phyloP scores from a whole-genome alignment of 2,113 vertebrate species.

The Sus scrofa region T2T-Sscrofa CM000827.6:68624001-68624500 shows the following conservation, averaged over 20 bases:
- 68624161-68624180: background rate
- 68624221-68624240: background rate
- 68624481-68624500: background rate
- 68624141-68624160: background rate
- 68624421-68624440: rapidly evolving
- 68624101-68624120: background rate
- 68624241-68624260: background rate
- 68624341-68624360: slow-evolving; percentile 41
- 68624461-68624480: background rate
- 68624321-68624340: slow-evolving; percentile 55
- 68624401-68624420: background rate
- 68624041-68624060: background rate
- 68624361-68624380: background rate
- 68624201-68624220: background rate
- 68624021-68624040: background rate
- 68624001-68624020: background rate
- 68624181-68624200: background rate
- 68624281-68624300: slow-evolving; percentile 25
- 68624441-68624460: background rate
- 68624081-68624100: background rate
- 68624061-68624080: background rate
- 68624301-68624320: background rate
- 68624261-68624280: slow-evolving; percentile 49
- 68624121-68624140: background rate
- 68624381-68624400: background rate